phyloP scores from a whole-genome alignment of 2,113 vertebrate species.

The Catharus minimus region DNA sequence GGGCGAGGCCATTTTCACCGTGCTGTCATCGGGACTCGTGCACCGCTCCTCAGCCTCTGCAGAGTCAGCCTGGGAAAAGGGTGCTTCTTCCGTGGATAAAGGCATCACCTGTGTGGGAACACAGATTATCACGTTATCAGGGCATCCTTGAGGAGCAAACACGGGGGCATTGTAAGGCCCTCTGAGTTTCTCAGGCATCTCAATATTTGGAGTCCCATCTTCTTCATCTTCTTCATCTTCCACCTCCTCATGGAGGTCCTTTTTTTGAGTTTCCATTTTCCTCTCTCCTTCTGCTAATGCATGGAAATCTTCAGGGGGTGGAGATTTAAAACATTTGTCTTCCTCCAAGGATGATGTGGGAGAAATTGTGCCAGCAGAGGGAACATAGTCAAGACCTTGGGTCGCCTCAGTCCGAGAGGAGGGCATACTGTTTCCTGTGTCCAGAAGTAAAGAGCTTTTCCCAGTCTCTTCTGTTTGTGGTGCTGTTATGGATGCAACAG shows the following conservation, averaged over 20 bases:
- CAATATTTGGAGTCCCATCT: slow-evolving; percentile 80
- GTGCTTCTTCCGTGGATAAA: slow-evolving; percentile 29
- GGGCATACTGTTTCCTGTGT: slow-evolving; percentile 88
- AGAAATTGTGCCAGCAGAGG: slow-evolving; percentile 95
- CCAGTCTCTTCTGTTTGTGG: slow-evolving; percentile 92
- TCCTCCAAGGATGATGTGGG: slow-evolving; percentile 97
- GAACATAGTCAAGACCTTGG: slow-evolving; percentile 91
- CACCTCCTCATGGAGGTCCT: slow-evolving; percentile 67
- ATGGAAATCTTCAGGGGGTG: slow-evolving; percentile 90
- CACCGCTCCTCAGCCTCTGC: slow-evolving; percentile 89
- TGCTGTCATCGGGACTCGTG: slow-evolving; percentile 92
- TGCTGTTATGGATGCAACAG: slow-evolving; percentile 90
- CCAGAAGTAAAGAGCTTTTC: slow-evolving; percentile 87
- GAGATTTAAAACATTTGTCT: slow-evolving; percentile 96
- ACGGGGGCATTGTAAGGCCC: slow-evolving; percentile 75
- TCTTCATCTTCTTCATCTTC: slow-evolving; percentile 85
- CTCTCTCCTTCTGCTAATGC: slow-evolving; percentile 78
- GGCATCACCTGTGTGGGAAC: slow-evolving; percentile 16
- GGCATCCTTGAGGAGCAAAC: slow-evolving; percentile 64
- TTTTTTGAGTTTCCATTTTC: slow-evolving; percentile 62
- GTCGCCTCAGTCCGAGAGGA: slow-evolving; percentile 87
- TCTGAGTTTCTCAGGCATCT: slow-evolving; percentile 81
- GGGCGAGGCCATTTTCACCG: slow-evolving; percentile 92
- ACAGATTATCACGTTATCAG: neutral
- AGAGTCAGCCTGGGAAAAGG: slow-evolving; percentile 47